Evolutionary conservation across 2,113 vertebrate genomes (phyloP), one percentile per base, ranked within the genome.

Genomic region (Craseonycteris thonglongyai): DNA sequence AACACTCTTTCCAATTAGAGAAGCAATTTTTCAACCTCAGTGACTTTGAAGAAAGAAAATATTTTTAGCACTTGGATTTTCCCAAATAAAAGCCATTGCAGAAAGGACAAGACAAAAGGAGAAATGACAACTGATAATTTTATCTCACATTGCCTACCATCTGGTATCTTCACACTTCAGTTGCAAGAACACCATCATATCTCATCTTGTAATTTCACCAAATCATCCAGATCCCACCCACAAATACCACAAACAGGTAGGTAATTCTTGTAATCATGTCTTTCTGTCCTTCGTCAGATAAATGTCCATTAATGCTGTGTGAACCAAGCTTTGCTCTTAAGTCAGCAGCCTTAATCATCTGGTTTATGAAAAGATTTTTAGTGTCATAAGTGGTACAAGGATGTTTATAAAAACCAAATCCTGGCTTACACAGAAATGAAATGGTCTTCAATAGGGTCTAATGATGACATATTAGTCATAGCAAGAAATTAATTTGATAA

Each of bases 391-490:
- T 38, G 40, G 45, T 22, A 76, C 49, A 93, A 66, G 35, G 51
- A 94, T 81, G 21, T 72, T 91, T 93, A 79, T 61, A 79, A 96
- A 92, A 94, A 69, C 18, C 33, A 72, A 92, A 88, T 61, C 49
- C 78, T 83, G 45, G 10, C 7, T 61, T 76, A 82, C 4, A 30
- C 10, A 49, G 85, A 59, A 91, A 76, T 49, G 56, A 84, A 68
- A 82, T 8, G 40, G 7, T 87, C 63, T 89, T 95, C 22, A 61
- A 95, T 75, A 56, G 80, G 49, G 35, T 4, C n/a, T 69, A 75
- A 83, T 12, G 66, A 75, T 79, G 47, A 92, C 49, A 35, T 26
- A 54, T 7, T 65, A 90, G 33, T 69, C 49, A 22, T 30, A 90
- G 93, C 3, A 24, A 76, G 45, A 40, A 78, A 86, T 88, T 30